Percentiles rank a stretch among this genome's conserved stretches.
Evolutionary conservation across 2,113 vertebrate species (phyloP).

Genomic region (Pandion haliaetus): DNA sequence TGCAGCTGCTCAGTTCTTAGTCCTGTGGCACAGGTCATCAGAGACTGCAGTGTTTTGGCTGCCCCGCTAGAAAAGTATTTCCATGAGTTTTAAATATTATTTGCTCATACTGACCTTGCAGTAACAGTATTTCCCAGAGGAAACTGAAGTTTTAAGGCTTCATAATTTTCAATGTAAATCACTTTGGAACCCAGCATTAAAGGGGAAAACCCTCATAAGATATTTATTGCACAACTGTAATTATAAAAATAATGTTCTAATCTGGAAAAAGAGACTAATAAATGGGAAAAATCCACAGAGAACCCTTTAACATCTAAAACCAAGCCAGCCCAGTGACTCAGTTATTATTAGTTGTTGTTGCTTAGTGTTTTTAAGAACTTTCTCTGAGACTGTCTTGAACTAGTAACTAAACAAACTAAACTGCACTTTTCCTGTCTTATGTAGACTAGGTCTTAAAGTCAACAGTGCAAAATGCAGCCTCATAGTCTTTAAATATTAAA

Average conservation of each 20-base stretch:
- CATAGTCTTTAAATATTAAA: background rate
- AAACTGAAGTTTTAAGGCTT: background rate
- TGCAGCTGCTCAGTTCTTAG: background rate
- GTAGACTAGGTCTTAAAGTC: background rate
- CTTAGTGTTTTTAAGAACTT: background rate
- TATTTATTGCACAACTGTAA: background rate
- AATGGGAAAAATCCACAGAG: background rate
- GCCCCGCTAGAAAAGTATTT: background rate
- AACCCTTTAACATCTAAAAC: background rate
- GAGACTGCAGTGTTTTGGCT: background rate
- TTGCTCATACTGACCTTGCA: background rate
- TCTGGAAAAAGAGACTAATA: background rate
- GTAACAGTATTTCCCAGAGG: background rate
- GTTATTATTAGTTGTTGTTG: background rate
- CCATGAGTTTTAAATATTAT: background rate
- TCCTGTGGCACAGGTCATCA: background rate
- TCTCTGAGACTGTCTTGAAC: background rate
- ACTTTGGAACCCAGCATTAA: background rate
- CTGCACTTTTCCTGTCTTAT: background rate
- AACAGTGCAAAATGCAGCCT: background rate
- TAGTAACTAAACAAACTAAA: background rate
- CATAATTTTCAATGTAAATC: background rate
- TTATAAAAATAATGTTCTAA: background rate
- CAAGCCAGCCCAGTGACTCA: background rate
- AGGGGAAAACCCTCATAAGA: background rate